phyloP scores from a whole-genome alignment of 2,113 vertebrate genomes.

The Enhydra lutris region DNA sequence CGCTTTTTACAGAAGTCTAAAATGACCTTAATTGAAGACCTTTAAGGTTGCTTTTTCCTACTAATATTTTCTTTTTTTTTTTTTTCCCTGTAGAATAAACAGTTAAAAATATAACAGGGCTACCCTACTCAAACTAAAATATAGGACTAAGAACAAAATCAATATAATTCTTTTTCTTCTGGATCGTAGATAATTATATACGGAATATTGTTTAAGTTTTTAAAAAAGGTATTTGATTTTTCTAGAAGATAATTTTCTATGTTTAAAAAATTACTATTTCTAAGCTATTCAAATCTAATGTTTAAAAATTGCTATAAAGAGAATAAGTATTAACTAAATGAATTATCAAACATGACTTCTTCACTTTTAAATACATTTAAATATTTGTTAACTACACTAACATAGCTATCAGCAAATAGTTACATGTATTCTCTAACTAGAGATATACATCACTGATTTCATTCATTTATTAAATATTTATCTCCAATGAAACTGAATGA shows the following conservation, averaged over 20 bases:
- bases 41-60: neutral
- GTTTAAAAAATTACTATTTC: conserved; percentile 44
- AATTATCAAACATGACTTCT: neutral
- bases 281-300: conserved; percentile 28
- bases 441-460: conserved; percentile 4
- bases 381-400: conserved; percentile 6
- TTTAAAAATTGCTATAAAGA: conserved; percentile 27
- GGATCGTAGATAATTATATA: neutral
- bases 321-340: conserved; percentile 1
- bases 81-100: neutral
- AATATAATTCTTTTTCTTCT: conserved; percentile 15
- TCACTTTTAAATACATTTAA: neutral
- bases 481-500: conserved; percentile 32
- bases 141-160: conserved; percentile 26
- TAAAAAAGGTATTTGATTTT: conserved; percentile 37
- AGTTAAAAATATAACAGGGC: neutral
- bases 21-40: conserved; percentile 15
- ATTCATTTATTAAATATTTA: conserved; percentile 65
- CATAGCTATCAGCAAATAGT: neutral
- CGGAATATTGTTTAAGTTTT: neutral
- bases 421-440: conserved; percentile 48
- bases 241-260: conserved; percentile 30
- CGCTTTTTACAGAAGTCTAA: conserved; percentile 1
- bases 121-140: neutral
- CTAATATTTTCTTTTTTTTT: neutral